Percentiles rank a stretch among this genome's conserved stretches.
Conservation (phyloP, 92 coral and sea anemone species). For the Porites lobata region DNA sequence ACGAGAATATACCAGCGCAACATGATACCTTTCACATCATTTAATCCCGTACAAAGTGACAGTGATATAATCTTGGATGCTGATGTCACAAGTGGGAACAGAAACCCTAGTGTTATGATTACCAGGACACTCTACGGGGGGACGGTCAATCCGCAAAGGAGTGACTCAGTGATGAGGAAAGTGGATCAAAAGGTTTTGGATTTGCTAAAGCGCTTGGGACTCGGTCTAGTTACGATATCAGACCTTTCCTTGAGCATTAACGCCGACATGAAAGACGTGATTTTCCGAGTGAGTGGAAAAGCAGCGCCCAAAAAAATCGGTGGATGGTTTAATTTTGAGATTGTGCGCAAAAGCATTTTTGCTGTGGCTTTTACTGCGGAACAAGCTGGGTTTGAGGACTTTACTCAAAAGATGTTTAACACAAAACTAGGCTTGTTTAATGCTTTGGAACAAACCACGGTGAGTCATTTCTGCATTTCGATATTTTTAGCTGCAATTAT, state of each 20-base stretch:
- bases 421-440: slow-evolving; percentile 62
- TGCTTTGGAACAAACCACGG: slow-evolving; percentile 59
- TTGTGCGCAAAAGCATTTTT: slow-evolving; percentile 66
- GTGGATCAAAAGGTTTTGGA: slow-evolving; percentile 13
- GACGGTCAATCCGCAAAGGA: not conserved
- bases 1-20: not conserved
- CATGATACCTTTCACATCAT: not conserved
- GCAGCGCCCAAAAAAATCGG: slow-evolving; percentile 59
- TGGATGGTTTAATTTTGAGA: slow-evolving; percentile 61
- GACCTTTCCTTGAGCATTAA: slow-evolving; percentile 49
- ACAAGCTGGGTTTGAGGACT: slow-evolving; percentile 55
- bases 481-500: no score
- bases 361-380: slow-evolving; percentile 77
- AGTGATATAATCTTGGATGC: not conserved
- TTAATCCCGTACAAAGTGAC: not conserved
- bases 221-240: slow-evolving; percentile 51
- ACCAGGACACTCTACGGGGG: not conserved
- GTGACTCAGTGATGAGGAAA: not conserved
- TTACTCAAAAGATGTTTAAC: slow-evolving; percentile 58
- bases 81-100: not conserved
- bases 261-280: slow-evolving; percentile 33
- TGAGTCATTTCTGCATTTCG: not conserved
- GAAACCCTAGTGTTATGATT: no score
- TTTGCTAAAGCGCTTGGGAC: slow-evolving; percentile 43
- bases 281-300: slow-evolving; percentile 64